Conservation (phyloP, 1,140 invertebrate genomes). For the Lepidurus apus region DNA sequence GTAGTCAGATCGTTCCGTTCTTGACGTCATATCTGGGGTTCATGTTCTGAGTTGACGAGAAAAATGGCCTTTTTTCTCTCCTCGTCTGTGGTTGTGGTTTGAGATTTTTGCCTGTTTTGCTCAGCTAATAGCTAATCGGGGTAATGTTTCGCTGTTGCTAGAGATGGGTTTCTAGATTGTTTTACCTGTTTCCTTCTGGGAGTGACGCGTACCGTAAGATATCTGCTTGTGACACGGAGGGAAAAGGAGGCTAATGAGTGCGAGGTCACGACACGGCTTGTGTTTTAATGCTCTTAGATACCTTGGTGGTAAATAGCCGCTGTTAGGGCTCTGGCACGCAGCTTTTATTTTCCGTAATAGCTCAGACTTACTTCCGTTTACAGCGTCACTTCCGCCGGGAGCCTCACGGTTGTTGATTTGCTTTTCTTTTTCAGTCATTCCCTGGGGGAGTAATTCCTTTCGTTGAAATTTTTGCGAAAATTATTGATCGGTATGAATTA, state of each 20-base stretch:
- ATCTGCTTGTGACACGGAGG: not conserved
- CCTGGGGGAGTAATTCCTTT: not conserved
- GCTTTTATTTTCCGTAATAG: not conserved
- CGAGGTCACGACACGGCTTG: not conserved
- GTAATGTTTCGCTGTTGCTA: not conserved
- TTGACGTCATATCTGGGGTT: not conserved
- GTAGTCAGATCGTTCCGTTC: not conserved
- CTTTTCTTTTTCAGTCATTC: not conserved
- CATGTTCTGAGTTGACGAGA: not conserved
- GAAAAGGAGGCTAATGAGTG: not conserved
- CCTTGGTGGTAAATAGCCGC: not conserved
- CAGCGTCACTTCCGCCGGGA: not conserved
- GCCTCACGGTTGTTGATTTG: not conserved
- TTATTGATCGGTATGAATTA: not conserved
- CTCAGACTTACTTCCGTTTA: not conserved
- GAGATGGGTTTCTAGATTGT: not conserved
- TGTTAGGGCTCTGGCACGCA: not conserved
- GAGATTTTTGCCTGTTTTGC: not conserved
- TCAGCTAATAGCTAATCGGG: not conserved
- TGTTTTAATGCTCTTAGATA: not conserved
- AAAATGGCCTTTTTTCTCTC: not conserved
- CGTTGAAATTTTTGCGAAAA: no score
- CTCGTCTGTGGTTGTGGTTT: not conserved
- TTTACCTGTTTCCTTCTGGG: not conserved
- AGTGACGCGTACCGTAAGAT: not conserved